Conservation (phyloP, 2,113 vertebrate species). For the Lota lota region DNA sequence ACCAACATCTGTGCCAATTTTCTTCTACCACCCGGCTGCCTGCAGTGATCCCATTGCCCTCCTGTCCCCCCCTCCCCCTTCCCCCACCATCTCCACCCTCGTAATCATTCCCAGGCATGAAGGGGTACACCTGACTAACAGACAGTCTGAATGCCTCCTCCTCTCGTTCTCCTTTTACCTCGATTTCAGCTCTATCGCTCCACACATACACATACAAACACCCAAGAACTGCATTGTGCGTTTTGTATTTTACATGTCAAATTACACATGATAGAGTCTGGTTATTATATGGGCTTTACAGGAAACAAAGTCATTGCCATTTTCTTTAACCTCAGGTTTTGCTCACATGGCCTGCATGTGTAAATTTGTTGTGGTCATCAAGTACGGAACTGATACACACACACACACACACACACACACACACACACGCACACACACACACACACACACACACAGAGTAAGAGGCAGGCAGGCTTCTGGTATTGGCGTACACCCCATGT, state of each 20-base stretch:
- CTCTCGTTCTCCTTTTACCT: not conserved
- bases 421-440: slow-evolving; percentile 38
- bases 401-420: slow-evolving; percentile 24
- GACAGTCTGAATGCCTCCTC: slow-evolving; percentile 23
- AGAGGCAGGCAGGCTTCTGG: not conserved
- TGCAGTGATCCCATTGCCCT: slow-evolving; percentile 3
- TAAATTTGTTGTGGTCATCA: no score
- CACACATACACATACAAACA: not conserved
- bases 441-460: not conserved
- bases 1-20: slow-evolving; percentile 69
- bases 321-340: no score
- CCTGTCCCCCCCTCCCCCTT: slow-evolving; percentile 9
- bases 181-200: not conserved
- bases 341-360: no score
- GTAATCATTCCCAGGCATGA: slow-evolving; percentile 64
- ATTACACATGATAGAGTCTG: no score
- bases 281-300: no score
- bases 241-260: no score
- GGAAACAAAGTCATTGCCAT: no score
- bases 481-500: no score
- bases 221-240: slow-evolving; percentile 7
- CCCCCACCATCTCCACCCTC: slow-evolving; percentile 15
- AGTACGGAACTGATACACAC: no score
- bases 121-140: slow-evolving; percentile 60
- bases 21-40: slow-evolving; percentile 48